A percentile compares a stretch with the other conserved stretches of the same genome.
phyloP scores from a whole-genome alignment of 2,888 invertebrate genomes.

The Arenicola marina region DNA sequence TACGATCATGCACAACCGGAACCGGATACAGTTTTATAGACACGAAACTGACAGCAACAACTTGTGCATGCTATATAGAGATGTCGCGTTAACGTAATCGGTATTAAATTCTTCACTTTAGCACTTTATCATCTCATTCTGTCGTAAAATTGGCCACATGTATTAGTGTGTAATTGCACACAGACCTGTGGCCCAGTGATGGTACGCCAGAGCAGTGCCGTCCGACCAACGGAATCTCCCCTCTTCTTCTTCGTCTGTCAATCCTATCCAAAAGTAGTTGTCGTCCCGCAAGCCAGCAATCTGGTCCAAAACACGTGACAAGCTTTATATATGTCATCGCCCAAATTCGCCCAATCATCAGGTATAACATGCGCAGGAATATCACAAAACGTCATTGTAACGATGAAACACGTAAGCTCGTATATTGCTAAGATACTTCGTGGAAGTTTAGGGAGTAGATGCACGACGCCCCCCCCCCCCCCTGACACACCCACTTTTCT shows the following conservation, averaged over 20 bases:
- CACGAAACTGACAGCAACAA: no score
- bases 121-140: neutral
- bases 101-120: no score
- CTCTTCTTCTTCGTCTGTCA: slow-evolving; percentile 11
- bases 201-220: slow-evolving; percentile 1
- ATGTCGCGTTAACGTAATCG: no score
- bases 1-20: no score
- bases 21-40: no score
- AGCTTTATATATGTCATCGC: neutral
- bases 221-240: slow-evolving; percentile 16
- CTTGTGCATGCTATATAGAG: no score
- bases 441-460: neutral
- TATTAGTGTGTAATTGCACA: neutral
- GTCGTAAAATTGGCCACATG: neutral
- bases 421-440: neutral
- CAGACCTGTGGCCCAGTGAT: slow-evolving; percentile 7
- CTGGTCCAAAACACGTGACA: neutral
- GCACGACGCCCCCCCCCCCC: neutral
- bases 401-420: neutral
- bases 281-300: slow-evolving; percentile 10
- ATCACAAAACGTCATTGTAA: neutral
- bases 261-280: slow-evolving; percentile 14
- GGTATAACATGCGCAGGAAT: no score
- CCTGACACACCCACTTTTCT: neutral
- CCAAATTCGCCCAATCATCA: neutral